phyloP scores from a whole-genome alignment of 2,888 invertebrate species.

The Junonia oenone region DNA sequence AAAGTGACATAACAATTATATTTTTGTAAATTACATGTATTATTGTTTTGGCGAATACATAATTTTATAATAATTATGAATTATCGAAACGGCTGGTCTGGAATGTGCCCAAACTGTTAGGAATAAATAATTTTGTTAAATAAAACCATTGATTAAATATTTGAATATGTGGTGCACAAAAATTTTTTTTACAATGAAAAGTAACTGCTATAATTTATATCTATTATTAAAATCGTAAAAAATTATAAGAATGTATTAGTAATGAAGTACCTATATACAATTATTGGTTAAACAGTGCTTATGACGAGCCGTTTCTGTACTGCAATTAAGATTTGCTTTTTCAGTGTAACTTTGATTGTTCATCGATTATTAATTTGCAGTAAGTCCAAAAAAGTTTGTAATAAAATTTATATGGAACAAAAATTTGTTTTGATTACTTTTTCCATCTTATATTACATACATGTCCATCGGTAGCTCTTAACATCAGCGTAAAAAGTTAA shows the following conservation, averaged over 20 bases:
- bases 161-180: not conserved
- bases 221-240: not conserved
- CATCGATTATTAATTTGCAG: slow-evolving; percentile 69
- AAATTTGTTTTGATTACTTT: slow-evolving; percentile 36
- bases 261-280: no score
- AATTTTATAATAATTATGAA: slow-evolving; percentile 25
- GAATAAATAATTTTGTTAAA: slow-evolving; percentile 1
- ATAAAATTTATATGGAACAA: slow-evolving; percentile 75
- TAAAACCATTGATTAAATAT: not conserved
- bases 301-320: slow-evolving; percentile 51
- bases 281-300: not conserved
- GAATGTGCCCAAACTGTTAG: slow-evolving; percentile 11
- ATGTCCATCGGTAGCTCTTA: no score
- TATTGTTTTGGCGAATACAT: slow-evolving; percentile 45
- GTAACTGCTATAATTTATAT: no score
- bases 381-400: slow-evolving; percentile 73
- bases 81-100: slow-evolving; percentile 53
- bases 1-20: slow-evolving; percentile 57
- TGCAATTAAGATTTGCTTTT: slow-evolving; percentile 52
- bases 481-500: no score
- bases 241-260: not conserved
- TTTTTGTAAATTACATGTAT: slow-evolving; percentile 69
- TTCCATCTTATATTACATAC: no score
- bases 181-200: not conserved
- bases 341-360: slow-evolving; percentile 59